phyloP scores from a whole-genome alignment of 1,140 invertebrate genomes.

The Bombus polaris region DNA sequence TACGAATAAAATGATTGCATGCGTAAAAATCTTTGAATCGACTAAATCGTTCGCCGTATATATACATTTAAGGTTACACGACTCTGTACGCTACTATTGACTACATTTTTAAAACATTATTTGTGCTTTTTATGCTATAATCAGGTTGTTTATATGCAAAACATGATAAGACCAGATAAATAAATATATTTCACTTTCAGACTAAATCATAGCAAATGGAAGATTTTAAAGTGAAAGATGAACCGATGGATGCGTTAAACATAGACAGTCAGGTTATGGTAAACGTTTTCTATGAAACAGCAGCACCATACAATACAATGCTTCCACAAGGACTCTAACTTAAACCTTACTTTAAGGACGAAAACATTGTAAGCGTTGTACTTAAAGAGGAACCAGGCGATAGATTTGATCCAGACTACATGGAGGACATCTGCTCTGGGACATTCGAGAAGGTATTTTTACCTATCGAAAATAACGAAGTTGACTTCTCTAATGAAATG shows the following conservation, averaged over 20 bases:
- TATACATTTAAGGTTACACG: slow-evolving; percentile 59
- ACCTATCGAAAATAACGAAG: slow-evolving; percentile 79
- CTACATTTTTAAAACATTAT: slow-evolving; percentile 52
- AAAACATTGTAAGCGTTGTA: slow-evolving; percentile 78
- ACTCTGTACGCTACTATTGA: slow-evolving; percentile 38
- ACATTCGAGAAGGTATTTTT: slow-evolving; percentile 80
- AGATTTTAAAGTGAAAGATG: slow-evolving; percentile 69
- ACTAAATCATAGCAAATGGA: slow-evolving; percentile 67
- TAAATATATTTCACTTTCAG: slow-evolving; percentile 64
- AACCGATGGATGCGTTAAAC: slow-evolving; percentile 69
- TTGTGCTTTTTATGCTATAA: slow-evolving; percentile 29
- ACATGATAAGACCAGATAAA: slow-evolving; percentile 16
- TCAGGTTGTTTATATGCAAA: slow-evolving; percentile 3
- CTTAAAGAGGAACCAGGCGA: slow-evolving; percentile 78
- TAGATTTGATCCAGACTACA: slow-evolving; percentile 77
- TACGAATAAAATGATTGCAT: background rate
- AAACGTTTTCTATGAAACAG: slow-evolving; percentile 71
- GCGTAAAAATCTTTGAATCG: background rate
- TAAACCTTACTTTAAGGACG: slow-evolving; percentile 76
- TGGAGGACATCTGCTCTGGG: slow-evolving; percentile 80
- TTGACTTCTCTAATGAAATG: slow-evolving; percentile 81
- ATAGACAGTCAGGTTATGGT: slow-evolving; percentile 75
- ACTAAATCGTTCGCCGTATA: background rate
- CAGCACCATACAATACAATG: slow-evolving; percentile 58
- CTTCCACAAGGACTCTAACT: slow-evolving; percentile 62